A percentile compares a stretch with the other conserved stretches of the same genome.
Evolutionary conservation across 2,888 invertebrate species (phyloP).

Genomic region (Eristalinus sepulchralis): DNA sequence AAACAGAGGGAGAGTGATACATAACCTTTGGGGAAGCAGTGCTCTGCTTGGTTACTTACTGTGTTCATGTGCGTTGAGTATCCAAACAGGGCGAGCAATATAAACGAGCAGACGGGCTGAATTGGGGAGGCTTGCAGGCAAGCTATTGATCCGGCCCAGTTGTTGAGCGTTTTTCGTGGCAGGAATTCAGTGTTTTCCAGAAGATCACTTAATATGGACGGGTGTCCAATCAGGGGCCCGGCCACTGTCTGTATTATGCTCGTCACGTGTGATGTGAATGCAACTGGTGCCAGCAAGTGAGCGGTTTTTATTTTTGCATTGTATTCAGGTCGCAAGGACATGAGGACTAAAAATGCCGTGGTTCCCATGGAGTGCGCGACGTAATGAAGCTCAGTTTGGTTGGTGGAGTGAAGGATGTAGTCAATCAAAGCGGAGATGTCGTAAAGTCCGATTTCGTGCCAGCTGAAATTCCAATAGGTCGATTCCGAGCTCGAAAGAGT

Average conservation of each 20-base stretch:
- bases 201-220: slow-evolving; percentile 73
- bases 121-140: slow-evolving; percentile 83
- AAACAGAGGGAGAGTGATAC: no score
- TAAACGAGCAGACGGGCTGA: slow-evolving; percentile 75
- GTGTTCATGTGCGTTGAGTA: slow-evolving; percentile 76
- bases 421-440: slow-evolving; percentile 86
- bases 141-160: slow-evolving; percentile 79
- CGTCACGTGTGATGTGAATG: slow-evolving; percentile 83
- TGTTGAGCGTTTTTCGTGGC: slow-evolving; percentile 81
- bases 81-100: slow-evolving; percentile 75
- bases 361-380: slow-evolving; percentile 85
- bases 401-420: slow-evolving; percentile 81
- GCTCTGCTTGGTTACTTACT: slow-evolving; percentile 80
- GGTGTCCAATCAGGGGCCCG: slow-evolving; percentile 76
- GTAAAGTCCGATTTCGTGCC: slow-evolving; percentile 81
- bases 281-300: slow-evolving; percentile 85
- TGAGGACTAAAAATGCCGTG: slow-evolving; percentile 81
- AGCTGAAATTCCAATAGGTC: slow-evolving; percentile 82
- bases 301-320: slow-evolving; percentile 81
- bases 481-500: slow-evolving; percentile 74
- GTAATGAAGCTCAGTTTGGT: slow-evolving; percentile 82
- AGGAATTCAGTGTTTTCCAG: slow-evolving; percentile 83
- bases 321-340: slow-evolving; percentile 76
- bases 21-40: no score
- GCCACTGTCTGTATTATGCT: slow-evolving; percentile 80